Evolutionary conservation across 1,140 invertebrate species (phyloP), one percentile per base, ranked within the genome.

Genomic region (Parapsyche elsis): DNA sequence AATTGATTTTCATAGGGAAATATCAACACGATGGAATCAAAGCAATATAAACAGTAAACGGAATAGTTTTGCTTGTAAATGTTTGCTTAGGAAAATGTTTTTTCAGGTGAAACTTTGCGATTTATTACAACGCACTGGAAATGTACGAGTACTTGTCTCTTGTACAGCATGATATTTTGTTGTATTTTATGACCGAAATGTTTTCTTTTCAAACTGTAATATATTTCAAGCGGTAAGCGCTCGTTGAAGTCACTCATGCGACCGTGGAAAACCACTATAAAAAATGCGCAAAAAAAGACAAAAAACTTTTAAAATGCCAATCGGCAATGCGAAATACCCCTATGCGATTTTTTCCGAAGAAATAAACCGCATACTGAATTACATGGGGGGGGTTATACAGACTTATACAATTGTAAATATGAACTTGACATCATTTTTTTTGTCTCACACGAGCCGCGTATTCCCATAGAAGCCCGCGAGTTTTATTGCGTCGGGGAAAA

Each of bases 341-440:
- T 38, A 7, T 38, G 7, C 30, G 30, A 38, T 38, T 4, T 38
- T 38, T 38, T 38, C 7, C 30, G 7, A 1, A 4, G 30, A 38
- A 38, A 38, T 7, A 38, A 38, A 38, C 30, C 64, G 10, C 10
- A 16, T 49, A 9, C 9, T 49, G 46, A 64, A 19, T 16, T 19
- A 19, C 19, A 19, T 12, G 26, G 21, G 21, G 21, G 12, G 49
- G 12, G 49, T n/a, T 16, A 16, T 49, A 12, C 12, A 53, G 71
- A 74, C 57, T 75, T 75, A 75, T 30, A 49, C 73, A 53, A 57
- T 75, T 46, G 49, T 75, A 75, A 75, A 75, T 75, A 75, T 75
- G 73, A 57, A 75, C 24, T 49, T 57, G 73, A 57, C 49, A 26
- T 67, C 26, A 26, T 26, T 24, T 67, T 21, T 61, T 4, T 16